Percentiles rank a stretch among this genome's conserved stretches.
phyloP scores from a whole-genome alignment of 2,888 invertebrate species.

The Chymomyza procnemis region DNA sequence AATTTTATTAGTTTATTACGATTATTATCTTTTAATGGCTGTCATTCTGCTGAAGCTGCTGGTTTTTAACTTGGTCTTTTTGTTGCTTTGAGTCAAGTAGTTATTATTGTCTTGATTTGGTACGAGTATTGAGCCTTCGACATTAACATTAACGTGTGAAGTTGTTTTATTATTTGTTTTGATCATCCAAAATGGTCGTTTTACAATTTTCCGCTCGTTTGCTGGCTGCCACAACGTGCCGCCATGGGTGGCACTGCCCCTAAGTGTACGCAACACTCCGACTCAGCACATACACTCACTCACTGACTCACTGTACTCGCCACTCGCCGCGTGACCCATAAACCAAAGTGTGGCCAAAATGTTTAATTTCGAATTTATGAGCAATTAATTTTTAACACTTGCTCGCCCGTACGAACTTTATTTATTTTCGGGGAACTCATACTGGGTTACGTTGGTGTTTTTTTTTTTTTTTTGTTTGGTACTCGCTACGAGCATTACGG shows the following conservation, averaged over 20 bases:
- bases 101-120: slow-evolving; percentile 29
- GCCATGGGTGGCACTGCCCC: slow-evolving; percentile 23
- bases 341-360: slow-evolving; percentile 63
- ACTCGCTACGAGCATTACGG: neutral
- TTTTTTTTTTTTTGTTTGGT: too few species aligned
- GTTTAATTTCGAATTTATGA: slow-evolving; percentile 72
- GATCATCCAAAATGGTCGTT: slow-evolving; percentile 70
- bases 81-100: slow-evolving; percentile 8
- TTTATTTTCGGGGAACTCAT: neutral
- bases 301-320: neutral
- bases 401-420: neutral
- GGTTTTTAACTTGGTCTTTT: slow-evolving; percentile 24
- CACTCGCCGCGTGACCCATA: slow-evolving; percentile 45
- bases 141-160: slow-evolving; percentile 60
- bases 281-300: neutral
- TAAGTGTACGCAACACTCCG: slow-evolving; percentile 22
- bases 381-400: slow-evolving; percentile 72
- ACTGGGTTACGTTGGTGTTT: neutral
- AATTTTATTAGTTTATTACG: slow-evolving; percentile 75
- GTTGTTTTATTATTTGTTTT: slow-evolving; percentile 76
- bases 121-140: slow-evolving; percentile 2
- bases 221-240: slow-evolving; percentile 43
- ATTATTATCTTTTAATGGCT: slow-evolving; percentile 75
- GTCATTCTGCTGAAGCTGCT: slow-evolving; percentile 15
- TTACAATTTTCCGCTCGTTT: slow-evolving; percentile 67